These are phyloP conservation scores for Gonatopus flavifemur DNA, from an alignment of 1,140 invertebrate species.

Conservation along the genomic window DNA sequence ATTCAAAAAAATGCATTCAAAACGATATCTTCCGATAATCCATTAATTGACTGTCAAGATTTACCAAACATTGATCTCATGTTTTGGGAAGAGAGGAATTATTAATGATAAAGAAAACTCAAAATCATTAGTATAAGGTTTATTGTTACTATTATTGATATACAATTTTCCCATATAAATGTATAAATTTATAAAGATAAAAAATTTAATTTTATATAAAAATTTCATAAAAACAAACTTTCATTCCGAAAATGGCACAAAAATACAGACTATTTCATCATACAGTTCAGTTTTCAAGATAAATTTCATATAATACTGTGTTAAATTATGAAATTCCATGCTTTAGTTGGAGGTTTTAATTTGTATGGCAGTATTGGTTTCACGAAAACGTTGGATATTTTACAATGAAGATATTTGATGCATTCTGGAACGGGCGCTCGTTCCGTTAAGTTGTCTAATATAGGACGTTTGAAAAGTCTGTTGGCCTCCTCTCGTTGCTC, in stretches of 20 bases:
- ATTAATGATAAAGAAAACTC: no score
- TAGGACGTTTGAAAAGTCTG: conserved; percentile 63
- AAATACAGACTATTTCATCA: no score
- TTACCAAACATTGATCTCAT: conserved; percentile 54
- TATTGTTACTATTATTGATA: no score
- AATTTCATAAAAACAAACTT: no score
- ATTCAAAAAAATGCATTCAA: conserved; percentile 22
- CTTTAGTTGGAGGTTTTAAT: conserved; percentile 17
- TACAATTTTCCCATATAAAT: no score
- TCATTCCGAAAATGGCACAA: no score
- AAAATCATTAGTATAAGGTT: no score
- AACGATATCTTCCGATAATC: conserved; percentile 45
- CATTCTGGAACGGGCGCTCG: conserved; percentile 39
- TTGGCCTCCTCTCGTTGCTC: conserved; percentile 65
- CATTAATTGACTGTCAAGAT: conserved; percentile 45
- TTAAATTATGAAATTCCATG: conserved; percentile 39
- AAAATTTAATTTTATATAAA: no score
- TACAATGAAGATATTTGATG: conserved; percentile 41
- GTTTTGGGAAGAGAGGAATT: conserved; percentile 41
- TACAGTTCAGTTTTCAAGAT: no score
- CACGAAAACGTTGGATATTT: conserved; percentile 34
- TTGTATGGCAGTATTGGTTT: conserved; percentile 31
- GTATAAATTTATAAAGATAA: no score
- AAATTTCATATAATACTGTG: conserved; percentile 41
- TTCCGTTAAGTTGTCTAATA: conserved; percentile 55